Conservation (phyloP, 2,113 vertebrate genomes). For the Cebidichthys violaceus region DNA sequence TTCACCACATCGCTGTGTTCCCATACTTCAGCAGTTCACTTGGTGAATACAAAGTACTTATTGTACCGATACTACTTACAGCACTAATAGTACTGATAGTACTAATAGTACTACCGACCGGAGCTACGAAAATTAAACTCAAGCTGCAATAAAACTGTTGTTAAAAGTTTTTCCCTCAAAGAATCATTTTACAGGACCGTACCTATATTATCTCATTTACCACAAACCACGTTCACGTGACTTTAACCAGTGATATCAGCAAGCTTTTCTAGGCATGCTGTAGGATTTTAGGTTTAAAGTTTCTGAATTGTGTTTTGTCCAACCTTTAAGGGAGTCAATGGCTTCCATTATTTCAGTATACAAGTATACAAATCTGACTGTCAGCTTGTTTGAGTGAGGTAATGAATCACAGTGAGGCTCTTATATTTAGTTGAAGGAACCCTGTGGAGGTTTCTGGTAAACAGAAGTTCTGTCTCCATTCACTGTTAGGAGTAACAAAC, state of each 20-base stretch:
- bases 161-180: background rate
- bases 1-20: background rate
- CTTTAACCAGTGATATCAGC: background rate
- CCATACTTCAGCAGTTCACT: background rate
- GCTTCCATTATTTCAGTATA: background rate
- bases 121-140: background rate
- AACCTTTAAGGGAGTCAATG: background rate
- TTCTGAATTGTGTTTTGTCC: background rate
- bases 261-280: background rate
- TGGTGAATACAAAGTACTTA: background rate
- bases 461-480: background rate
- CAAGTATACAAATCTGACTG: background rate
- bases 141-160: background rate
- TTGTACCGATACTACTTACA: no score
- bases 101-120: background rate
- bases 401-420: background rate
- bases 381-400: background rate
- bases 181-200: background rate
- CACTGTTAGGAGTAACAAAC: background rate
- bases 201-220: conserved; percentile 5
- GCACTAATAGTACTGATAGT: background rate
- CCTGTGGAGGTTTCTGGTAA: background rate
- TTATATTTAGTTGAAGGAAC: background rate
- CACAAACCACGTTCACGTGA: background rate
- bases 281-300: background rate